Percentiles rank a stretch among this genome's conserved stretches.
phyloP scores from a whole-genome alignment of 2,888 invertebrate species.

The Thereva unica region DNA sequence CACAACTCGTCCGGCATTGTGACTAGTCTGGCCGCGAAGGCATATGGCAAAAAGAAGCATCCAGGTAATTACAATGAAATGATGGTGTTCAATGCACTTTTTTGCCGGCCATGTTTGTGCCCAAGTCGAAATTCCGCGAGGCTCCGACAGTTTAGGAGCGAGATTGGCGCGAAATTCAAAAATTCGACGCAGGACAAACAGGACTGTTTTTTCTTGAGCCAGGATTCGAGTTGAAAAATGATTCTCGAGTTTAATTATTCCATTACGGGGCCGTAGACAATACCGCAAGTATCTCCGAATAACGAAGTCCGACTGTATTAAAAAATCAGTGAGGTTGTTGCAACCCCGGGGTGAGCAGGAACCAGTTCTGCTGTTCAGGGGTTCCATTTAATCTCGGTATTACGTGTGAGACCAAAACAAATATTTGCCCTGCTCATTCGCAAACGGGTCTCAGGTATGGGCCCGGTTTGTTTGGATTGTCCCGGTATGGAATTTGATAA shows the following conservation, averaged over 20 bases:
- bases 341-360: neutral
- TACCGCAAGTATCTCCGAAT: slow-evolving; percentile 30
- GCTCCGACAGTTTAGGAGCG: neutral
- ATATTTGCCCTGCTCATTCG: slow-evolving; percentile 42
- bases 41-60: neutral
- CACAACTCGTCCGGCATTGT: slow-evolving; percentile 24
- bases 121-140: too few species aligned
- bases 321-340: too few species aligned
- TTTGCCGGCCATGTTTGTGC: too few species aligned
- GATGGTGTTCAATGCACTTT: too few species aligned
- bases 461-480: slow-evolving; percentile 18
- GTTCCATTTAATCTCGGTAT: slow-evolving; percentile 29
- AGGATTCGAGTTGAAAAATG: slow-evolving; percentile 20
- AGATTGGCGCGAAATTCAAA: slow-evolving; percentile 21
- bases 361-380: slow-evolving; percentile 25
- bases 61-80: too few species aligned
- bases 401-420: slow-evolving; percentile 46
- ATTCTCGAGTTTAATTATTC: slow-evolving; percentile 25
- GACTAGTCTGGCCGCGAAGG: neutral
- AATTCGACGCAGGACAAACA: slow-evolving; percentile 18
- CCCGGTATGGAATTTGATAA: slow-evolving; percentile 43
- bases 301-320: slow-evolving; percentile 3
- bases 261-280: slow-evolving; percentile 28
- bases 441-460: slow-evolving; percentile 2
- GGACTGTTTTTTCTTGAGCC: slow-evolving; percentile 1